phyloP scores from a whole-genome alignment of 2,113 vertebrate species.

The Corythaeola cristata region DNA sequence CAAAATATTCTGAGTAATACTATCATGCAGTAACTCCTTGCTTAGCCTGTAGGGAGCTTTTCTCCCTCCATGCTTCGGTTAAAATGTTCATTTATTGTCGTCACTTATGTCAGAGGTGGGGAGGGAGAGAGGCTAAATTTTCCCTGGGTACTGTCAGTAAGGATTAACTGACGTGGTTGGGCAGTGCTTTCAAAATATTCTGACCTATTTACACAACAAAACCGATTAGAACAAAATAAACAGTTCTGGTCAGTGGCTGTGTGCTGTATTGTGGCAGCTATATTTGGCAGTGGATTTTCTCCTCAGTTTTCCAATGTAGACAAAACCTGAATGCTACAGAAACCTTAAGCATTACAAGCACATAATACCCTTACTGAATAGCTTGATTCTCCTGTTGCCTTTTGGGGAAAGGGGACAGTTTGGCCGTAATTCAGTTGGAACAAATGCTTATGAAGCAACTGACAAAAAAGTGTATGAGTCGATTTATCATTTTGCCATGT shows the following conservation, averaged over 20 bases:
- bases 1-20: background rate
- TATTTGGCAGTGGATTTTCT: background rate
- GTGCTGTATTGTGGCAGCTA: background rate
- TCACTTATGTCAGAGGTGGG: background rate
- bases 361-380: background rate
- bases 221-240: slow-evolving; percentile 15
- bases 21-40: background rate
- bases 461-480: background rate
- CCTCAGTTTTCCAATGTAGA: background rate
- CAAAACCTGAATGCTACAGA: background rate
- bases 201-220: slow-evolving; percentile 39
- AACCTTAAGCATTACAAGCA: background rate
- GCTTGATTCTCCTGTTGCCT: background rate
- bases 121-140: background rate
- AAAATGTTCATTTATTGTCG: background rate
- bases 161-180: background rate
- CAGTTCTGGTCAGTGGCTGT: background rate
- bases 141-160: background rate
- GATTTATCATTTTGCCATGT: background rate
- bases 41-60: background rate
- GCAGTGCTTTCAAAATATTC: slow-evolving; percentile 14
- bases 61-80: background rate
- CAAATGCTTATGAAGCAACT: slow-evolving; percentile 27
- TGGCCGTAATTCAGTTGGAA: slow-evolving; percentile 11
- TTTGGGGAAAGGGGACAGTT: background rate